These are phyloP conservation scores for Nothoprocta perdicaria DNA, from an alignment of 2,113 vertebrate species.

Conservation along the genomic window DNA sequence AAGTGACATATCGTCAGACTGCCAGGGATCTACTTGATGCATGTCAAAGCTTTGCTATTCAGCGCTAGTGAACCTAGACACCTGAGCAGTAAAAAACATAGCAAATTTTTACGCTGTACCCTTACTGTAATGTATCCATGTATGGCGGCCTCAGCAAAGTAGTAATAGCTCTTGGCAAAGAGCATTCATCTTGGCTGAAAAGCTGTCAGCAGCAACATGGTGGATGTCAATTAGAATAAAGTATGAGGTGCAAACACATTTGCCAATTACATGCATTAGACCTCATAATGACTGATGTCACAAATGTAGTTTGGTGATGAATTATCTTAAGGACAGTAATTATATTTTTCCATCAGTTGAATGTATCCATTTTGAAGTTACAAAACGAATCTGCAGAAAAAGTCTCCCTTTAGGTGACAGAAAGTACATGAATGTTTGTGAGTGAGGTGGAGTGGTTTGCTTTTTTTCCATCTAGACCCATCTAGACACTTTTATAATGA, in stretches of 20 bases:
- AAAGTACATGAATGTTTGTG: background rate
- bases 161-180: constrained; percentile 66
- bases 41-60: constrained; percentile 26
- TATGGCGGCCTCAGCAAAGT: constrained; percentile 55
- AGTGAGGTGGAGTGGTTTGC: fast-evolving
- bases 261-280: constrained; percentile 75
- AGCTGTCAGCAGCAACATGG: constrained; percentile 71
- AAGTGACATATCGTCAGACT: constrained; percentile 23
- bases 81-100: background rate
- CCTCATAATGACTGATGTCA: constrained; percentile 73
- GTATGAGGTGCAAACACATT: constrained; percentile 69
- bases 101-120: constrained; percentile 10
- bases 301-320: constrained; percentile 68
- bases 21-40: background rate
- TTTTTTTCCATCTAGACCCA: background rate
- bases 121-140: constrained; percentile 9
- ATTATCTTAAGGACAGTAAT: constrained; percentile 73
- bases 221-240: constrained; percentile 75
- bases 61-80: constrained; percentile 16
- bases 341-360: constrained; percentile 61
- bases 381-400: constrained; percentile 22
- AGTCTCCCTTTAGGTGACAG: background rate
- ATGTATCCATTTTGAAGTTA: constrained; percentile 42
- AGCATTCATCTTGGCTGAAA: constrained; percentile 71
- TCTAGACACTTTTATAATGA: background rate